These are phyloP conservation scores for Odobenus rosmarus DNA, from an alignment of 2,113 vertebrate genomes.

Conservation along the genomic window DNA sequence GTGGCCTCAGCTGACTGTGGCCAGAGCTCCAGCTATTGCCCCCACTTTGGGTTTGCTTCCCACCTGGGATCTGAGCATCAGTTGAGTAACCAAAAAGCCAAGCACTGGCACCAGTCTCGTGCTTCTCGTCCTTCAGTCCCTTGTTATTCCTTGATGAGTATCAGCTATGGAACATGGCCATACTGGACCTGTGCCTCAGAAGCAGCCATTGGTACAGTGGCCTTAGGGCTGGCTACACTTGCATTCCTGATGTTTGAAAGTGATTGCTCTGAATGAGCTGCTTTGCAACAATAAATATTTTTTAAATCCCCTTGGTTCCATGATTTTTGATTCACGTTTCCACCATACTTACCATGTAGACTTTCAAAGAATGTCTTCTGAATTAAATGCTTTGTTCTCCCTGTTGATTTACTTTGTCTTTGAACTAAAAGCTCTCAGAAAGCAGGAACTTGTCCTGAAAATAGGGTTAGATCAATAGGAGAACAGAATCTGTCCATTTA, in stretches of 20 bases:
- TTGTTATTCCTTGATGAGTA: background rate
- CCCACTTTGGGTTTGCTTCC: background rate
- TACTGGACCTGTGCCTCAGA: background rate
- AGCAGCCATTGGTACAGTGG: background rate
- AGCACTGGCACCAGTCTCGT: too few species aligned
- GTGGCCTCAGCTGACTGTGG: background rate
- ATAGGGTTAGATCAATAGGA: background rate
- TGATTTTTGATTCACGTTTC: too few species aligned
- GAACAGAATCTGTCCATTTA: background rate
- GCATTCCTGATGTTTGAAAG: too few species aligned
- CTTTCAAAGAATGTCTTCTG: background rate
- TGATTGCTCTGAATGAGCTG: background rate
- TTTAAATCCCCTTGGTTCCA: background rate
- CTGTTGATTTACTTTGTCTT: background rate
- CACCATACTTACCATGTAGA: background rate
- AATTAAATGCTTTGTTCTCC: background rate
- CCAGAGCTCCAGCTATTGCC: background rate
- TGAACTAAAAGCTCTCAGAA: background rate
- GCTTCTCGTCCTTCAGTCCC: accelerated
- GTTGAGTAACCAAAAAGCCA: accelerated
- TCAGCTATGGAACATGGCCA: background rate
- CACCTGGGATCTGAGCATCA: background rate
- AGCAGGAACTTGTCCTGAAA: background rate
- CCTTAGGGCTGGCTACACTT: background rate
- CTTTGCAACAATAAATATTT: background rate